A percentile compares a stretch with the other conserved stretches of the same genome.
Evolutionary conservation across 2,888 invertebrate species (phyloP).

Genomic region (Leptogaster cylindrica): DNA sequence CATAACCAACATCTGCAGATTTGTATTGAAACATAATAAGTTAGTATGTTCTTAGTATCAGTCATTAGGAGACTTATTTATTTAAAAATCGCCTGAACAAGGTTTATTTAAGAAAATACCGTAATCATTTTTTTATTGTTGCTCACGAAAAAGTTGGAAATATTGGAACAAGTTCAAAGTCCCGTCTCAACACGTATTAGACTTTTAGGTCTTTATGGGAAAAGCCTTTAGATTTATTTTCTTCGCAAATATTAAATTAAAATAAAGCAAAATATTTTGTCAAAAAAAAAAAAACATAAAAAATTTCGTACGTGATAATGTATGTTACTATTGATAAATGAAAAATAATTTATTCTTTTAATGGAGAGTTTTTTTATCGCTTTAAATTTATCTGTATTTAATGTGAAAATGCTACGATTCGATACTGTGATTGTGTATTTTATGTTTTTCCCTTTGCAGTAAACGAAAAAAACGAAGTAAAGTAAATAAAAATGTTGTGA

Average conservation of each 20-base stretch:
- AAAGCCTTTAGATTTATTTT: constrained; percentile 57
- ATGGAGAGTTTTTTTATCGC: not conserved
- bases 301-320: constrained; percentile 3
- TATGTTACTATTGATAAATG: not conserved
- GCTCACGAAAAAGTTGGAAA: constrained; percentile 58
- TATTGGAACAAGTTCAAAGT: constrained; percentile 62
- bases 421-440: not conserved
- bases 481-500: too few relatives aligned
- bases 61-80: too few relatives aligned
- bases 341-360: not conserved
- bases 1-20: too few relatives aligned
- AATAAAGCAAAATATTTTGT: not conserved
- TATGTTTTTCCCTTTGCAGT: too few relatives aligned
- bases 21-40: too few relatives aligned
- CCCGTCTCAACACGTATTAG: constrained; percentile 62
- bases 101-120: constrained; percentile 13
- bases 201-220: constrained; percentile 62
- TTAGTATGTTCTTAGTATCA: too few relatives aligned
- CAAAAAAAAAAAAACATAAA: too few relatives aligned
- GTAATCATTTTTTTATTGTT: constrained; percentile 43
- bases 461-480: too few relatives aligned
- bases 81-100: not conserved
- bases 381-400: not conserved
- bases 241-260: not conserved
- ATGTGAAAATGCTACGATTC: not conserved